Percentiles rank a stretch among this genome's conserved stretches.
Conservation (phyloP, 2,797 vertebrate species). For the Coilia nasus region DNA sequence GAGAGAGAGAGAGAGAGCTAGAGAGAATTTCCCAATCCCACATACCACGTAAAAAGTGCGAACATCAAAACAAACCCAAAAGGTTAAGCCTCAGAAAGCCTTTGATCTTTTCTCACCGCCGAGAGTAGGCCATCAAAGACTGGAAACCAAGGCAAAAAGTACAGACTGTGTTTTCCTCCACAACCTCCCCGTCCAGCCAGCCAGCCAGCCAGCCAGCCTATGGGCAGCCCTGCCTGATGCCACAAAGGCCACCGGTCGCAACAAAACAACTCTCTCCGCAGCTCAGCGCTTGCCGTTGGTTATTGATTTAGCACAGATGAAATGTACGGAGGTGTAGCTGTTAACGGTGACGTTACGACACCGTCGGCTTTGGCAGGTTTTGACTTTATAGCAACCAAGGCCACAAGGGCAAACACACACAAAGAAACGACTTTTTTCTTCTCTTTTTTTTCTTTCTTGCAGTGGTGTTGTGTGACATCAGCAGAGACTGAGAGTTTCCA, state of each 20-base stretch:
- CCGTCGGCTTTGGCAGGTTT: slow-evolving; percentile 8
- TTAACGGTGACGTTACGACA: background rate
- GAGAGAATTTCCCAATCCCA: slow-evolving; percentile 69
- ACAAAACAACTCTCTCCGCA: background rate
- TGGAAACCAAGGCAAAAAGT: slow-evolving; percentile 40
- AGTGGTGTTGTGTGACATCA: slow-evolving; percentile 52
- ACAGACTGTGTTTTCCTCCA: slow-evolving; percentile 32
- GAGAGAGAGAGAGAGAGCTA: slow-evolving; percentile 51
- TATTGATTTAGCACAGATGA: background rate
- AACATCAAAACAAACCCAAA: slow-evolving; percentile 66
- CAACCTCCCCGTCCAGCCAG: background rate
- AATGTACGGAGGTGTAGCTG: background rate
- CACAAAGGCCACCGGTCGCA: background rate
- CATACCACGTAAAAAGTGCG: slow-evolving; percentile 67
- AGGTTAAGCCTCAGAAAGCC: slow-evolving; percentile 63
- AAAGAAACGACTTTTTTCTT: background rate
- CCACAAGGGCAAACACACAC: slow-evolving; percentile 30
- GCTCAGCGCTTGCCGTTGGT: background rate
- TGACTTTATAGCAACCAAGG: slow-evolving; percentile 34
- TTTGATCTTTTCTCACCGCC: slow-evolving; percentile 59
- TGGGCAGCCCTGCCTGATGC: background rate
- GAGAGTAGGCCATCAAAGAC: slow-evolving; percentile 56
- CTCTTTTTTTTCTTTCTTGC: background rate
- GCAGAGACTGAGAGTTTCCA: slow-evolving; percentile 45
- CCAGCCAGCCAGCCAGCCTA: background rate